Evolutionary conservation across 2,888 invertebrate species (phyloP), one percentile per base, ranked within the genome.

Genomic region (Agrypnus murinus): DNA sequence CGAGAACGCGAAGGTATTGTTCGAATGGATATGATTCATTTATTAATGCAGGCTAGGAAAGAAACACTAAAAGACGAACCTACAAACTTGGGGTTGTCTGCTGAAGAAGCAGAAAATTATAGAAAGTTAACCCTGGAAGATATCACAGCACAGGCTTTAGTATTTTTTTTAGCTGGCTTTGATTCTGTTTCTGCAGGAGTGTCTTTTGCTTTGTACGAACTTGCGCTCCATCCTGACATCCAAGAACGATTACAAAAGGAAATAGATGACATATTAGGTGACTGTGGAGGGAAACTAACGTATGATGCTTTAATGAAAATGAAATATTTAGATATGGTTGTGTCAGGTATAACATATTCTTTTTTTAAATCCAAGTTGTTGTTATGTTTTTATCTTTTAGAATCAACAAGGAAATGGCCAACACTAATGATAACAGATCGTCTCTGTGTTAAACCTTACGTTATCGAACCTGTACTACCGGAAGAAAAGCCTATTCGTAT

Each of bases 291-390:
- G 2, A 77, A 83, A 10, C 72, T 84, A 2, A 85, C 84, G 0
- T 88, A 88, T 72, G 86, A 86, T 2, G 83, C 81, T 1, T 77
- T 87, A 1, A 83, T 85, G 3, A 85, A 84, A 31, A 87, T 90
- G 82, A 85, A 86, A 46, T 89, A 88, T 74, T 75, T 90, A 78
- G 89, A 90, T 59, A 89, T 88, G 84, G 87, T 89, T 0, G 17
- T 65, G 9, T 70, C 57, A 1, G 71, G 64, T 71, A 53, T 55
- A 36, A 55, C 9, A 3, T 5, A 25, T 3, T 25, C 31, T n/a
- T n/a, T n/a, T n/a, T n/a, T n/a, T n/a, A n/a, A n/a, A n/a, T n/a
- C n/a, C n/a, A n/a, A n/a, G n/a, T n/a, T n/a, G n/a, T n/a, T n/a
- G n/a, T n/a, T n/a, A n/a, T n/a, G n/a, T n/a, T n/a, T n/a, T n/a